Percentiles rank a stretch among this genome's conserved stretches.
phyloP scores from a whole-genome alignment of 2,888 invertebrate species.

The Cancer borealis region DNA sequence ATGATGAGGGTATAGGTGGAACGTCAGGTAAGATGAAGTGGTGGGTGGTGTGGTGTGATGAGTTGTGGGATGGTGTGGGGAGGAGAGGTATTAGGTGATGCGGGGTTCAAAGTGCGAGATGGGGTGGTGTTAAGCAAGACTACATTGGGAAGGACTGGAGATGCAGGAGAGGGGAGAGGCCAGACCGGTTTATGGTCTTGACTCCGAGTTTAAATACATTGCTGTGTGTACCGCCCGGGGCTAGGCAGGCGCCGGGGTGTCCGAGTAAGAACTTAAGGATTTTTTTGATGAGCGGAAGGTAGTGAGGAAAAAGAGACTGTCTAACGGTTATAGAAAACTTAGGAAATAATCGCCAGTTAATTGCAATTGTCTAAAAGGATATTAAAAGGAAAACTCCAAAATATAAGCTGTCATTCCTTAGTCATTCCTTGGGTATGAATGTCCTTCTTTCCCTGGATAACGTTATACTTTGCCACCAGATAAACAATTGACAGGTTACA shows the following conservation, averaged over 20 bases:
- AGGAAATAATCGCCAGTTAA: not conserved
- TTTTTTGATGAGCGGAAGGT: not conserved
- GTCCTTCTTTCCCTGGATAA: not conserved
- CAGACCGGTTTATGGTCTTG: slow-evolving; percentile 21
- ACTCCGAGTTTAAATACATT: not conserved
- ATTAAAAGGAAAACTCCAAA: not conserved
- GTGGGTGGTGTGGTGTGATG: not conserved
- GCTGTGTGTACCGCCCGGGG: slow-evolving; percentile 8
- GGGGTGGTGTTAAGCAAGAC: not conserved
- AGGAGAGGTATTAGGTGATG: not conserved
- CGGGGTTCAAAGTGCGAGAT: not conserved
- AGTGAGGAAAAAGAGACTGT: not conserved
- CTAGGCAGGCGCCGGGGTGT: slow-evolving; percentile 10
- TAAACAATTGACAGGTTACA: not conserved
- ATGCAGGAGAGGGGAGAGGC: slow-evolving; percentile 16
- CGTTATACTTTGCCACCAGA: not conserved
- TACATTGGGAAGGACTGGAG: not conserved
- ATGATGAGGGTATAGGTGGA: not conserved
- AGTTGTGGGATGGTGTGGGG: not conserved
- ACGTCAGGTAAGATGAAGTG: not conserved
- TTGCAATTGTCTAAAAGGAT: not conserved
- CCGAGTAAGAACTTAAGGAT: not conserved
- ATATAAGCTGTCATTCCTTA: too few relatives aligned
- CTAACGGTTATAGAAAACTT: not conserved
- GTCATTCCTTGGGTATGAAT: too few relatives aligned